Evolutionary conservation across 1,140 invertebrate species (phyloP).

Genomic region (Drosophila nigrodunni): DNA sequence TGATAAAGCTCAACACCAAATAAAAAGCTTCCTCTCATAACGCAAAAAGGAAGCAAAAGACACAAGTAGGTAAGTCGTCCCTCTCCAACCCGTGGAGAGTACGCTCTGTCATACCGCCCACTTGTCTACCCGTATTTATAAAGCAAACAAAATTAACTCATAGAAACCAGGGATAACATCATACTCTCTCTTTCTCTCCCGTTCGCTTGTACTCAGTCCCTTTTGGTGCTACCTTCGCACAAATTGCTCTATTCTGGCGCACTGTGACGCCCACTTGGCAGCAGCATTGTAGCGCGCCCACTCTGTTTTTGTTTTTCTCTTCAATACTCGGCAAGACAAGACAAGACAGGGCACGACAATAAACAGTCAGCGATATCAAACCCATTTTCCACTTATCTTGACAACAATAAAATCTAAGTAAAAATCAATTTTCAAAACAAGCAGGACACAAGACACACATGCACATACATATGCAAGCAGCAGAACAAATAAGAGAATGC

Average conservation of each 20-base stretch:
- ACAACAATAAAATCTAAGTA: conserved; percentile 70
- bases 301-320: conserved; percentile 48
- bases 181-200: conserved; percentile 11
- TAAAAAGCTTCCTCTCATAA: conserved; percentile 5
- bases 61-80: conserved; percentile 13
- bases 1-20: conserved; percentile 12
- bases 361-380: conserved; percentile 39
- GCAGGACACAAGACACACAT: conserved; percentile 52
- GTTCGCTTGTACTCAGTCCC: background rate
- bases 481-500: background rate
- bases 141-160: conserved; percentile 70
- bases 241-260: conserved; percentile 74
- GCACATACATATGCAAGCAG: background rate
- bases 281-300: conserved; percentile 63
- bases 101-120: conserved; percentile 43
- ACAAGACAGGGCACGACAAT: conserved; percentile 17
- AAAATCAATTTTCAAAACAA: conserved; percentile 78
- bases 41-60: background rate
- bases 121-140: conserved; percentile 25
- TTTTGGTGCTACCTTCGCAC: conserved; percentile 34
- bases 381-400: conserved; percentile 60
- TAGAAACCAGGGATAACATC: conserved; percentile 36
- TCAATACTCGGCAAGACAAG: conserved; percentile 13
- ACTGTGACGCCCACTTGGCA: conserved; percentile 65
- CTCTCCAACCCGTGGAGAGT: background rate